These are phyloP conservation scores for Sarcophaga peregrina DNA, from an alignment of 1,140 invertebrate species.

Conservation along the genomic window DNA sequence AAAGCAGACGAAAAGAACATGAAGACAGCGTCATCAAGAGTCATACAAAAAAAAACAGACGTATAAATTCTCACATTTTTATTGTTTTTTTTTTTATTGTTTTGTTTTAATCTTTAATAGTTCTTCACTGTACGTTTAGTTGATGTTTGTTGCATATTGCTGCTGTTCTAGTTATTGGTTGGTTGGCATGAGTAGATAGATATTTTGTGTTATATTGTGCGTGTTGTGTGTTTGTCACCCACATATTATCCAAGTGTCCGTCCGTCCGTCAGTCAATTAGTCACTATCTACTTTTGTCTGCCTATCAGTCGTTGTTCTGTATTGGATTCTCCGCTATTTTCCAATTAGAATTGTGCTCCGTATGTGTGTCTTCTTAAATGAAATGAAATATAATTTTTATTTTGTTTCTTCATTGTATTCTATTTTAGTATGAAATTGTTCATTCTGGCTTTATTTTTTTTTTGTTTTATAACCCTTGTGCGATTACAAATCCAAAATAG, in stretches of 20 bases:
- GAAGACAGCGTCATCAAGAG: too few relatives aligned
- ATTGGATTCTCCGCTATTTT: neutral
- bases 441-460: conserved; percentile 13
- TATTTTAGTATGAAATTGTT: conserved; percentile 15
- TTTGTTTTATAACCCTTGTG: conserved; percentile 33
- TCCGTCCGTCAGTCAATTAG: neutral
- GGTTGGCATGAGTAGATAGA: neutral
- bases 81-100: too few relatives aligned
- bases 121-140: too few relatives aligned
- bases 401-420: neutral
- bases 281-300: neutral
- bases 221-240: neutral
- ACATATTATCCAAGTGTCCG: neutral
- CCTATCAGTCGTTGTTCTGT: neutral
- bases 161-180: neutral
- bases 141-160: too few relatives aligned
- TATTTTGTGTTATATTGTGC: neutral
- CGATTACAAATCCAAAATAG: conserved; percentile 42
- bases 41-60: too few relatives aligned
- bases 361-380: neutral
- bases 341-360: too few relatives aligned
- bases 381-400: too few relatives aligned
- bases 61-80: too few relatives aligned
- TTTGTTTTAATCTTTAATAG: too few relatives aligned
- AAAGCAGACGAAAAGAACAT: too few relatives aligned